Percentiles rank a stretch among this genome's conserved stretches.
These are phyloP conservation scores for Anabas testudineus DNA, from an alignment of 2,797 vertebrate species.

Conservation along the genomic window DNA sequence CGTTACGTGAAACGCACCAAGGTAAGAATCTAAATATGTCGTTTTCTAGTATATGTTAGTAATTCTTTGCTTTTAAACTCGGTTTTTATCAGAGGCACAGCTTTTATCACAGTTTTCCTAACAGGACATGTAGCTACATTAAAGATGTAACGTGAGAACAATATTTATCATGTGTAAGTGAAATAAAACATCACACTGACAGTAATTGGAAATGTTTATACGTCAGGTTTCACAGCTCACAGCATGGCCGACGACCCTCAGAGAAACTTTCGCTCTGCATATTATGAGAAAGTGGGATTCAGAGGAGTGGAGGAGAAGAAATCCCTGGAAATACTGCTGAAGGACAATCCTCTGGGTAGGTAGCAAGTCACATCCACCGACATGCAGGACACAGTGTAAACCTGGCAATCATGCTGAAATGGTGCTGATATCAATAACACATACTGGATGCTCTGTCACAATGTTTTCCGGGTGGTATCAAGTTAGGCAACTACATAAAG, in stretches of 20 bases:
- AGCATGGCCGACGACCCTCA: constrained; percentile 95
- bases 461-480: no score
- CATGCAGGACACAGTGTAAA: neutral
- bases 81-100: no score
- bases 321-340: constrained; percentile 95
- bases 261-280: constrained; percentile 97
- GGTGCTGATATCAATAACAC: no score
- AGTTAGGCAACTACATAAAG: no score
- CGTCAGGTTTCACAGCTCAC: constrained; percentile 39
- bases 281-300: constrained; percentile 98
- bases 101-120: no score
- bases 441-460: no score
- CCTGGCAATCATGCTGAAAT: no score
- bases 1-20: neutral
- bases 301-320: constrained; percentile 99
- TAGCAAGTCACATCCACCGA: neutral
- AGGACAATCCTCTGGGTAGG: constrained; percentile 93
- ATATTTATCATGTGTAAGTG: neutral
- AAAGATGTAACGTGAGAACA: neutral
- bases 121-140: neutral
- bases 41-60: no score
- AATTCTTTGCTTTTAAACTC: no score
- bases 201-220: neutral
- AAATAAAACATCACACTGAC: neutral
- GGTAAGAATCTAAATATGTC: constrained; percentile 14